Percentiles rank a stretch among this genome's conserved stretches.
phyloP scores from a whole-genome alignment of 2,113 vertebrate genomes.

The Thunnus maccoyii region DNA sequence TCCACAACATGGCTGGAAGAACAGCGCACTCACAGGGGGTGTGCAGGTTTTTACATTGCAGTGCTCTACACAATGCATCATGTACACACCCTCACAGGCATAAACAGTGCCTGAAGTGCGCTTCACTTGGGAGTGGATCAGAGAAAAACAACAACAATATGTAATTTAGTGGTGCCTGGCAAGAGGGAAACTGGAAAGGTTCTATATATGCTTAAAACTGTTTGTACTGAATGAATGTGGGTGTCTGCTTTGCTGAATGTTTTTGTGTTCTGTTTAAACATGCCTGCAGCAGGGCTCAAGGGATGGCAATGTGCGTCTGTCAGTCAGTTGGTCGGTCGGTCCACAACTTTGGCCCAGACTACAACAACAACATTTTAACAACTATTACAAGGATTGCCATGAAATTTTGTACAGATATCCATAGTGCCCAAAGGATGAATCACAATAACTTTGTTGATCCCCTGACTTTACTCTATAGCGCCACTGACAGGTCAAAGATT shows the following conservation, averaged over 20 bases:
- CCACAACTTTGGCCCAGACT: too few species aligned
- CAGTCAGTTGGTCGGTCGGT: background rate
- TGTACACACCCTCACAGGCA: background rate
- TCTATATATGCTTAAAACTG: background rate
- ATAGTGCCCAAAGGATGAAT: too few species aligned
- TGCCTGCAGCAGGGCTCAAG: too few species aligned
- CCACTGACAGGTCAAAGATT: too few species aligned
- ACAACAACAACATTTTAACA: too few species aligned
- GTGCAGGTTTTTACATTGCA: slow-evolving; percentile 16
- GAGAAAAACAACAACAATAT: slow-evolving; percentile 1
- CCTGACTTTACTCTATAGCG: too few species aligned
- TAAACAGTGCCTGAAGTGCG: slow-evolving; percentile 11
- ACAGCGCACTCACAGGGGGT: slow-evolving; percentile 6
- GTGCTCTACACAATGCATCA: background rate
- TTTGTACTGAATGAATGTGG: background rate
- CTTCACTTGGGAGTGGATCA: background rate
- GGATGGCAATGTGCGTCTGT: background rate
- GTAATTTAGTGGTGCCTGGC: background rate
- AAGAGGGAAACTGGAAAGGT: background rate
- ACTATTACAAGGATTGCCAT: too few species aligned
- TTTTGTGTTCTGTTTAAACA: background rate
- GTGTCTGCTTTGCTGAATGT: slow-evolving; percentile 16
- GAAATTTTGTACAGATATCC: too few species aligned
- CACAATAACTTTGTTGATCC: too few species aligned
- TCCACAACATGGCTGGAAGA: slow-evolving; percentile 27